Conservation (phyloP, 2,113 vertebrate species). For the Larimichthys polyactis region DNA sequence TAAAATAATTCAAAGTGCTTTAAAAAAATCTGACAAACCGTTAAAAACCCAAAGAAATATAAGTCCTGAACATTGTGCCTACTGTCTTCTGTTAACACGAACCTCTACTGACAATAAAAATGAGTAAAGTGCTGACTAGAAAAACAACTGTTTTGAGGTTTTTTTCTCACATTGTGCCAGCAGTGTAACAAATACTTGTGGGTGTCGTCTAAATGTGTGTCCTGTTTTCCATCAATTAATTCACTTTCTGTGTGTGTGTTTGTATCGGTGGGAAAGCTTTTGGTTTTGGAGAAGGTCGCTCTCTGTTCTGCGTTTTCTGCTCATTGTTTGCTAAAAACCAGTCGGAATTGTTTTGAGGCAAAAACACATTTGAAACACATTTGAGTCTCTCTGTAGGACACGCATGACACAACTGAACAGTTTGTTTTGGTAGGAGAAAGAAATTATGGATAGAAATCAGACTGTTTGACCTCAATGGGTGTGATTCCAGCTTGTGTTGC, state of each 20-base stretch:
- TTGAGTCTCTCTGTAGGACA: too few species aligned
- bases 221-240: background rate
- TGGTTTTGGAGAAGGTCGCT: background rate
- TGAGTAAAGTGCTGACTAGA: background rate
- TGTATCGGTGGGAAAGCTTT: background rate
- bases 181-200: background rate
- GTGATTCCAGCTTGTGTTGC: too few species aligned
- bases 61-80: background rate
- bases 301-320: background rate
- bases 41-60: background rate
- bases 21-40: background rate
- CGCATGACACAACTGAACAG: too few species aligned
- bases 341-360: too few species aligned
- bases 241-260: background rate
- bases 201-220: background rate
- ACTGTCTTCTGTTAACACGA: background rate
- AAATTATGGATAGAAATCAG: too few species aligned
- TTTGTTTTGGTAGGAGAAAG: too few species aligned
- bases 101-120: background rate
- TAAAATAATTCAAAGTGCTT: background rate
- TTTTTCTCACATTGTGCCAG: background rate
- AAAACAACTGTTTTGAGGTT: background rate
- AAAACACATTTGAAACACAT: too few species aligned
- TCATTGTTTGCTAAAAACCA: background rate
- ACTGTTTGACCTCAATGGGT: too few species aligned